Percentiles rank a stretch among this genome's conserved stretches.
Conservation (phyloP, 2,888 invertebrate species). For the Gastrophysa polygoni region DNA sequence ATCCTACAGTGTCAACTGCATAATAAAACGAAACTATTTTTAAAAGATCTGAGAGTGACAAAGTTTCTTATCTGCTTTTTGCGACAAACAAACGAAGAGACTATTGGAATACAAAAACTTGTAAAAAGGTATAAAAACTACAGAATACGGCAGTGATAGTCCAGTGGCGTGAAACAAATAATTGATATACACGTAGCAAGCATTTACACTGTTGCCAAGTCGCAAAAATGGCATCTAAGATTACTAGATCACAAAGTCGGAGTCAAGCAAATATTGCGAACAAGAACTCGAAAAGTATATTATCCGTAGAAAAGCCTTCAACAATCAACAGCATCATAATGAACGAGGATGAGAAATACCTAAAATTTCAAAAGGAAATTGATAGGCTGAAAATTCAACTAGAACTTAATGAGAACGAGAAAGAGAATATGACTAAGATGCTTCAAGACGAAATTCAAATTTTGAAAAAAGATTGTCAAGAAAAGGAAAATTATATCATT, state of each 20-base stretch:
- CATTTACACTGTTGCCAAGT: background rate
- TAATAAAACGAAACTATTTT: no score
- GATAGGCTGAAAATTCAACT: background rate
- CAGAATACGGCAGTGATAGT: no score
- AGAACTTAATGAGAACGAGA: background rate
- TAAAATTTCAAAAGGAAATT: background rate
- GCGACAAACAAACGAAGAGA: no score
- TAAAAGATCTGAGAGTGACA: no score
- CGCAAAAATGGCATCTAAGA: background rate
- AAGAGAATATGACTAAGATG: background rate
- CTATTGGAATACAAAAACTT: no score
- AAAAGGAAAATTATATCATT: background rate
- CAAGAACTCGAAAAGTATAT: background rate
- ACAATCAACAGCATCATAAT: background rate
- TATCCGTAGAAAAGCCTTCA: background rate
- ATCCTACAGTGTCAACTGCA: background rate
- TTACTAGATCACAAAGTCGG: background rate
- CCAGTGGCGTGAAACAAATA: no score
- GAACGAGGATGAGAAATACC: background rate
- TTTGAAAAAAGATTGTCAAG: background rate
- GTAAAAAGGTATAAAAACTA: no score
- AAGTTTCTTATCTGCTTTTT: no score
- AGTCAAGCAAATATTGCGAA: background rate
- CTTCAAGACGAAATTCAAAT: background rate
- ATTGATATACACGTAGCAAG: no score